Base-by-base conservation (phyloP, 2,888 invertebrate species). In the Ferrisia virgata region DNA sequence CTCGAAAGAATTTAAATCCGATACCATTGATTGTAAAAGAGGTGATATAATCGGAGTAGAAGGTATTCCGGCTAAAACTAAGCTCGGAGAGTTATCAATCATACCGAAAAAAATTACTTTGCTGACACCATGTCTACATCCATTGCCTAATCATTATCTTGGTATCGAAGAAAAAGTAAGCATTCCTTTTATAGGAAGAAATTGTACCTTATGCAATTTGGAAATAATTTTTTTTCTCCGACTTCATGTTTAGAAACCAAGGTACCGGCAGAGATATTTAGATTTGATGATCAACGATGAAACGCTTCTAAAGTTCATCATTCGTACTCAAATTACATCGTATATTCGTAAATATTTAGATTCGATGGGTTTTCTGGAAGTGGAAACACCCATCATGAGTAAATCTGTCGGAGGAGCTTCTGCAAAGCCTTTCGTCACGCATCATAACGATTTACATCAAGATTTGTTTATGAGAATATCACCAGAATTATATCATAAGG, bases 321-420 rank as follows among this genome's bases (percentile, higher is more conserved):
- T 92, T 64, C 91, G 96, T 86, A 93, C 96, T 11, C 95, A 94
- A 90, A 94, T 96, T 84, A 94, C 96, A 86, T 92, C 96, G 0
- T 99, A 96, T 88, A 90, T 99, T 1, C 92, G 99, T 76, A 92
- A 92, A 86, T 98, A 95, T 88, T 91, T 98, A 81, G 97, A 98
- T 88, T 92, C 93, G 83, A 89, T 97, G 89, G 99, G 99, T 69
- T 99, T 99, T 89, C 90, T 99, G 80, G 99, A 99, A 91, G 94
- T 99, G 72, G 99, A 99, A 90, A 99, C 99, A 2, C 99, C 99
- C 3, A 96, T 99, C 94, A 99, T 99, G 99, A 99, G 98, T 88
- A 96, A 97, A 94, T 97, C 99, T 85, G 94, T 99, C 84, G 99
- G 99, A 84, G 99, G 99, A 11, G 99, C 99, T 11, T 95, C 97